These are phyloP conservation scores for Amblyornis subalaris DNA, from an alignment of 2,113 vertebrate genomes.

Conservation along the genomic window DNA sequence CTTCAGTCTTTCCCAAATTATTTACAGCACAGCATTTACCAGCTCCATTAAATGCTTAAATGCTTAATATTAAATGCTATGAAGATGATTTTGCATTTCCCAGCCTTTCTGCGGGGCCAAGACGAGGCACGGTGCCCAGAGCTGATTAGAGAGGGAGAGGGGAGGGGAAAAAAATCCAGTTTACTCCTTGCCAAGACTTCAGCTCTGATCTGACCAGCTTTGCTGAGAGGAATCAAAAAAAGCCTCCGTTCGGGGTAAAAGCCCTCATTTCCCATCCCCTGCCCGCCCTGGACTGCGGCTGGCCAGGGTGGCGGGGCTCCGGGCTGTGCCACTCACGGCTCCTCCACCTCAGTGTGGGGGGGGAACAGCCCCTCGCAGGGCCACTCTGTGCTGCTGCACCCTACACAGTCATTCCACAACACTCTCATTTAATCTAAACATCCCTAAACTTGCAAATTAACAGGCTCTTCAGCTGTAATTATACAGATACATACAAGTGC, in stretches of 20 bases:
- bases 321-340: background rate
- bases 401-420: conserved; percentile 30
- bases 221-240: background rate
- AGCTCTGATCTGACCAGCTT: conserved; percentile 1
- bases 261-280: background rate
- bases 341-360: background rate
- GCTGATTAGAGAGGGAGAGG: background rate
- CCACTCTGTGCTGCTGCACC: background rate
- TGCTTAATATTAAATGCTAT: background rate
- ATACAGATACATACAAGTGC: conserved; percentile 55
- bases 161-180: background rate
- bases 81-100: background rate
- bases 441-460: conserved; percentile 54
- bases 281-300: background rate
- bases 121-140: background rate
- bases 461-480: conserved; percentile 58
- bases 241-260: background rate
- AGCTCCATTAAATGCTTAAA: background rate
- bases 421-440: conserved; percentile 49
- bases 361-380: background rate
- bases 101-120: background rate
- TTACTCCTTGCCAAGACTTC: conserved; percentile 32
- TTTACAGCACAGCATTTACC: background rate
- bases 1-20: background rate
- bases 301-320: background rate